These are phyloP conservation scores for Sialia sialis DNA, from an alignment of 2,113 vertebrate species.

Conservation along the genomic window DNA sequence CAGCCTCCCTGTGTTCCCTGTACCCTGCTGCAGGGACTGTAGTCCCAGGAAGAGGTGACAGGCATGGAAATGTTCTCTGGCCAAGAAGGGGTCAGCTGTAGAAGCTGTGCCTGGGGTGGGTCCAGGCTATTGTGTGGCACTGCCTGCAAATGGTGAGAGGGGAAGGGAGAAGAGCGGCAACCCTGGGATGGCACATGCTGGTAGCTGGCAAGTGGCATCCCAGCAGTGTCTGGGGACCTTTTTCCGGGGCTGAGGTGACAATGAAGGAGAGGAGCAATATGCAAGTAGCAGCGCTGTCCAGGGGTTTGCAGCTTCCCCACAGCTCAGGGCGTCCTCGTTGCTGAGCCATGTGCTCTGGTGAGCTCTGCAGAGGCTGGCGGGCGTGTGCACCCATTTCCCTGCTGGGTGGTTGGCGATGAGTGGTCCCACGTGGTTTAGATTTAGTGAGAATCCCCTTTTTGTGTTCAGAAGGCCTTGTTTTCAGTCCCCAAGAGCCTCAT, in stretches of 20 bases:
- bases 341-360: background rate
- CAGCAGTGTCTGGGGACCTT: background rate
- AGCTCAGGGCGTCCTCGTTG: fast-evolving
- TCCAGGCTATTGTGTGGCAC: background rate
- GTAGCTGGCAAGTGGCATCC: background rate
- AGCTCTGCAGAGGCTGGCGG: background rate
- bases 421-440: background rate
- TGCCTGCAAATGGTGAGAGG: background rate
- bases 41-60: background rate
- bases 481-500: background rate
- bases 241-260: background rate
- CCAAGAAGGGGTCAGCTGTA: background rate
- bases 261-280: background rate
- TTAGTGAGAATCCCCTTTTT: background rate
- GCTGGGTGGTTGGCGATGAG: background rate
- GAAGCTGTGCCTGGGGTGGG: background rate
- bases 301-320: fast-evolving
- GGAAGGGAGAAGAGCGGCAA: background rate
- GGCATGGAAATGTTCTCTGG: fast-evolving
- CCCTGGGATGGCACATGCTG: background rate
- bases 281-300: fast-evolving
- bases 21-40: background rate
- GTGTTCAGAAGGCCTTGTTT: background rate
- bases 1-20: fast-evolving
- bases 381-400: background rate